These are phyloP conservation scores for Euura lappo DNA, from an alignment of 1,140 invertebrate genomes.

Conservation along the genomic window DNA sequence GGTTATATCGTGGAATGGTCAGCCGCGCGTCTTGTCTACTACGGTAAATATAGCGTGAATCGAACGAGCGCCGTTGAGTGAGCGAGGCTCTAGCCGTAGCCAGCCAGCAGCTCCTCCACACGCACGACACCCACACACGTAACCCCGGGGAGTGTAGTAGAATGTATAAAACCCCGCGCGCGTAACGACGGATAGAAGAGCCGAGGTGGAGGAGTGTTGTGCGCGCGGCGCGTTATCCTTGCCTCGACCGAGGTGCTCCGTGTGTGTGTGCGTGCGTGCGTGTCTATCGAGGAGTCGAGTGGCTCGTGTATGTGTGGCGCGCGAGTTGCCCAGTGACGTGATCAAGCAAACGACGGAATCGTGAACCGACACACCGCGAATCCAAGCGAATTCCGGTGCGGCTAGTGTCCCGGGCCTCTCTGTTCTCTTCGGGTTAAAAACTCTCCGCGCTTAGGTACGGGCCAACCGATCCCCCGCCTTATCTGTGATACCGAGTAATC, in stretches of 20 bases:
- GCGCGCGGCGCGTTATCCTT: not conserved
- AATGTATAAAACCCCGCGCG: slow-evolving; percentile 29
- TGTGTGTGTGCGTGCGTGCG: slow-evolving; percentile 4
- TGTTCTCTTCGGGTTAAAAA: no score
- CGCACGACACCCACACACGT: slow-evolving; percentile 6
- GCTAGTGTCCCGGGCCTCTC: slow-evolving; percentile 10
- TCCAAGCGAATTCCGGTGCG: slow-evolving; percentile 19
- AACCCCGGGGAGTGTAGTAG: slow-evolving; percentile 34
- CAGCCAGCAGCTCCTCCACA: not conserved
- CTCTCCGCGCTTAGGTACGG: no score
- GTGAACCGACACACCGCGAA: slow-evolving; percentile 9
- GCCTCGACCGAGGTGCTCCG: slow-evolving; percentile 21
- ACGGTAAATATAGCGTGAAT: slow-evolving; percentile 7
- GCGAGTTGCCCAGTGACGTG: slow-evolving; percentile 18
- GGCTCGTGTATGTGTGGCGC: slow-evolving; percentile 11
- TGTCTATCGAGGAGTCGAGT: slow-evolving; percentile 14
- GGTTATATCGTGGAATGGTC: not conserved
- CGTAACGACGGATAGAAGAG: slow-evolving; percentile 33
- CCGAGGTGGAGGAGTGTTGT: not conserved
- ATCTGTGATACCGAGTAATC: no score
- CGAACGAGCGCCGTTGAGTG: slow-evolving; percentile 6
- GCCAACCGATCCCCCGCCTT: no score
- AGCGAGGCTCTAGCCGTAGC: not conserved
- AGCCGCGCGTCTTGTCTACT: not conserved
- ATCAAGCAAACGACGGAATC: slow-evolving; percentile 13